A percentile compares a stretch with the other conserved stretches of the same genome.
Evolutionary conservation across 92 coral and sea anemone genomes (phyloP).

Genomic region (Zoanthus sansibaricus): DNA sequence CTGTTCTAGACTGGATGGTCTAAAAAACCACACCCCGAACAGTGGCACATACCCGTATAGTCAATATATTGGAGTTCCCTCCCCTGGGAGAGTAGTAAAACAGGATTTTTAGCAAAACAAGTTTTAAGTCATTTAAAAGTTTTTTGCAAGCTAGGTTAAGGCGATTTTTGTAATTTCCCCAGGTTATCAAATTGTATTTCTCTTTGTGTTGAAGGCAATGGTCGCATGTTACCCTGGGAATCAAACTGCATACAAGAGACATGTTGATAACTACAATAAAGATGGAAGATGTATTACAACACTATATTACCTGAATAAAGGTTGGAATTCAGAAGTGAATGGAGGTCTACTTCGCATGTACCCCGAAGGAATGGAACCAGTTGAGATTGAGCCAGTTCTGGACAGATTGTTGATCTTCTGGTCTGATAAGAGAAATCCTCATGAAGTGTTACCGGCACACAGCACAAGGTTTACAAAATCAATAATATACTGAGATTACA

Average conservation of each 20-base stretch:
- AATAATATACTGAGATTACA: too few relatives aligned
- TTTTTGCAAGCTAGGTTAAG: too few relatives aligned
- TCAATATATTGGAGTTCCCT: too few relatives aligned
- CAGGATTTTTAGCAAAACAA: too few relatives aligned
- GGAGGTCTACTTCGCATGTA: conserved; percentile 88
- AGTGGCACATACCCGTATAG: too few relatives aligned
- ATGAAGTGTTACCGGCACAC: conserved; percentile 93
- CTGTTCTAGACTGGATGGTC: too few relatives aligned
- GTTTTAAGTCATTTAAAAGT: too few relatives aligned
- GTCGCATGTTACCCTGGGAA: conserved; percentile 96
- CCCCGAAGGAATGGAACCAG: conserved; percentile 78
- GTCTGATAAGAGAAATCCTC: conserved; percentile 98
- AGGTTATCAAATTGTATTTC: background rate
- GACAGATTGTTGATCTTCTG: conserved; percentile 95
- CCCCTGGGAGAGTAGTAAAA: too few relatives aligned
- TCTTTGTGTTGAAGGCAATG: conserved; percentile 77
- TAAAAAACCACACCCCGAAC: too few relatives aligned
- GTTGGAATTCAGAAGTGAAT: conserved; percentile 75
- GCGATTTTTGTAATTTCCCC: too few relatives aligned
- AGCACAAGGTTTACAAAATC: conserved; percentile 65
- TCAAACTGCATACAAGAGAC: conserved; percentile 84
- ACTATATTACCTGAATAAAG: conserved; percentile 90
- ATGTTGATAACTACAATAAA: conserved; percentile 90
- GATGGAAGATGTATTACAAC: conserved; percentile 98
- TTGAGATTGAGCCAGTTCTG: conserved; percentile 84